These are phyloP conservation scores for Fulmarus glacialis DNA, from an alignment of 2,113 vertebrate genomes.

Conservation along the genomic window DNA sequence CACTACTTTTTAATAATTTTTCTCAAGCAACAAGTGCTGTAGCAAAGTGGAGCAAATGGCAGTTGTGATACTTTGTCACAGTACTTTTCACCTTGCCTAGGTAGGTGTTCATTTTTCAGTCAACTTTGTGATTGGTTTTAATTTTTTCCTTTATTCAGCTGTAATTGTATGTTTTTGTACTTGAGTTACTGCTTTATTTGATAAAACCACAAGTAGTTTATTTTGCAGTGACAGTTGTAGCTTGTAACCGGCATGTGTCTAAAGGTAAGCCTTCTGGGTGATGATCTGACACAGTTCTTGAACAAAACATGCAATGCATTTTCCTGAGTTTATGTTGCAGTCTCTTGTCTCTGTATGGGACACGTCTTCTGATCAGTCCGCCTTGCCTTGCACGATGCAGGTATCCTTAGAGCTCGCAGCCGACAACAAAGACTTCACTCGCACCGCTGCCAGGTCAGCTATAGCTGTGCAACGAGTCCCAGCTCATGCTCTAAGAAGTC, in stretches of 20 bases:
- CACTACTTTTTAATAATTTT: background rate
- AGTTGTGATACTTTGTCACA: background rate
- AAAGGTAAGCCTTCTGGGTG: background rate
- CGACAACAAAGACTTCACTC: slow-evolving; percentile 67
- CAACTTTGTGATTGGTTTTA: background rate
- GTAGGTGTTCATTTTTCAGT: background rate
- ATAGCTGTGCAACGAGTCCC: background rate
- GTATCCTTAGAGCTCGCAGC: slow-evolving; percentile 84
- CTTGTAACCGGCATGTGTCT: background rate
- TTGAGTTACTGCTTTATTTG: background rate
- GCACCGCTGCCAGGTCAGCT: background rate
- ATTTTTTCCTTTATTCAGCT: background rate
- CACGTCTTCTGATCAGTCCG: background rate
- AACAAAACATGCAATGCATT: rapidly evolving
- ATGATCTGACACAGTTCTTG: background rate
- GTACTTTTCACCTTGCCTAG: background rate
- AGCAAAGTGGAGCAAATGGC: background rate
- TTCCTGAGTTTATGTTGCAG: background rate
- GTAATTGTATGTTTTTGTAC: background rate
- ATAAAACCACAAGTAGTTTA: background rate
- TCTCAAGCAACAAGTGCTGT: background rate
- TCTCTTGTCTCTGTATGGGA: background rate
- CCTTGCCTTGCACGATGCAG: slow-evolving; percentile 62
- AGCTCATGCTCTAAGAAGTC: background rate
- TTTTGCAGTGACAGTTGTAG: background rate